Percentiles rank a stretch among this genome's conserved stretches.
These are phyloP conservation scores for Regulus satrapa DNA, from an alignment of 2,113 vertebrate genomes.

Conservation along the genomic window DNA sequence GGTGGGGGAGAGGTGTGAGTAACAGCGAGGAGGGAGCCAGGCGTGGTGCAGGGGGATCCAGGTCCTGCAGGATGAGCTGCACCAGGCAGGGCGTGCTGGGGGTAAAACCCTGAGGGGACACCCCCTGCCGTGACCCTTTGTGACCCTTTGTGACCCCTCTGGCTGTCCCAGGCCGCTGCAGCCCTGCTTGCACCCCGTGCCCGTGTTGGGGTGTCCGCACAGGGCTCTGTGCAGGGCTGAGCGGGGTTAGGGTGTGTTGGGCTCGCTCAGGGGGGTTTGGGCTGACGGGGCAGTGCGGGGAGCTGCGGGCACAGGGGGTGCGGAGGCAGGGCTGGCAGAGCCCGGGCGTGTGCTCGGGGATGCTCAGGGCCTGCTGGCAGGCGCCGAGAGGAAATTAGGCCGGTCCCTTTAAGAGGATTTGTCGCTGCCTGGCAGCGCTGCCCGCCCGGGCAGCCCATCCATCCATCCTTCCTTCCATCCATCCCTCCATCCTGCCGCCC, in stretches of 20 bases:
- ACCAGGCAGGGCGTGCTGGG: background rate
- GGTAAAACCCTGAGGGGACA: background rate
- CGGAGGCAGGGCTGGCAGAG: background rate
- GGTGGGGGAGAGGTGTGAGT: constrained; percentile 52
- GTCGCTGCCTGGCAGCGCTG: background rate
- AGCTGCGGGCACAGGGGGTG: background rate
- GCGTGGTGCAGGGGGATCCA: background rate
- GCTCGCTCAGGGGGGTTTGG: accelerated
- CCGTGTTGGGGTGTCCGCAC: accelerated
- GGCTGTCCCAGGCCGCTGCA: background rate
- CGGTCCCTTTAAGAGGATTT: constrained; percentile 55
- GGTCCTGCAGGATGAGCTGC: background rate
- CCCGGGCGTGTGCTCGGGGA: background rate
- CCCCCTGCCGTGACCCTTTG: background rate
- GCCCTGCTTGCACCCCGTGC: background rate
- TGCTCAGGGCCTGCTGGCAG: background rate
- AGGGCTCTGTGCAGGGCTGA: accelerated
- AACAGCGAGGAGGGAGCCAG: background rate
- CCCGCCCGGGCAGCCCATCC: constrained; percentile 4
- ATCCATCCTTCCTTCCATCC: background rate
- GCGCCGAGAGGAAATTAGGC: background rate
- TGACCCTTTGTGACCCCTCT: accelerated
- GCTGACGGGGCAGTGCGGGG: no score
- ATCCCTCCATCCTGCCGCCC: no score
- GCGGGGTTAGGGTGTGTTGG: accelerated